Evolutionary conservation across 2,797 vertebrate genomes (phyloP).

Genomic region (Microchirus variegatus): DNA sequence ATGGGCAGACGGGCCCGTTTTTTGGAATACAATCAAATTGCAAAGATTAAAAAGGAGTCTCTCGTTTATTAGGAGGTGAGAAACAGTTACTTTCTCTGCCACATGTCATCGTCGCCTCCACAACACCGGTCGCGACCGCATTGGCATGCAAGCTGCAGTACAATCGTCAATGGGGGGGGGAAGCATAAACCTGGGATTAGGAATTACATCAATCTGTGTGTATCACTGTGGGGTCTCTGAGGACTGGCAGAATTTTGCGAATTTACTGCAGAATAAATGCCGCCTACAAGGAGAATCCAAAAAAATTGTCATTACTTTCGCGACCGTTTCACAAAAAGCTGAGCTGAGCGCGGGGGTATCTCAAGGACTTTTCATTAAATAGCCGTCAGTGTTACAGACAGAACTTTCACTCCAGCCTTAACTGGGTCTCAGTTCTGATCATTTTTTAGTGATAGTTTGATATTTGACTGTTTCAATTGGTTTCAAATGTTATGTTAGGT

Average conservation of each 20-base stretch:
- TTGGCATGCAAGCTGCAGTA: conserved; percentile 69
- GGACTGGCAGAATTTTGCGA: conserved; percentile 51
- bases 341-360: conserved; percentile 14
- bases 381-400: conserved; percentile 24
- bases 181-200: conserved; percentile 71
- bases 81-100: conserved; percentile 80
- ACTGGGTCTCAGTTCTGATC: too few relatives aligned
- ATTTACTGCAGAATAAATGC: conserved; percentile 48
- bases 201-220: conserved; percentile 56
- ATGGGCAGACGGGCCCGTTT: conserved; percentile 80
- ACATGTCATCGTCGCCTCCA: conserved; percentile 76
- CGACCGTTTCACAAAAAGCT: conserved; percentile 27
- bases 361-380: conserved; percentile 28
- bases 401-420: too few relatives aligned
- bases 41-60: conserved; percentile 79
- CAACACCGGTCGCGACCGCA: conserved; percentile 72
- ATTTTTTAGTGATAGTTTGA: too few relatives aligned
- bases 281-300: conserved; percentile 25
- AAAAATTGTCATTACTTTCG: conserved; percentile 30
- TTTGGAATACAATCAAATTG: conserved; percentile 80
- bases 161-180: conserved; percentile 53
- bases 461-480: too few relatives aligned
- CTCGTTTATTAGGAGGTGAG: conserved; percentile 80
- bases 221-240: conserved; percentile 52
- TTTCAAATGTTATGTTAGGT: too few relatives aligned